Conservation (phyloP, 2,888 invertebrate species). For the Lithodes maja region DNA sequence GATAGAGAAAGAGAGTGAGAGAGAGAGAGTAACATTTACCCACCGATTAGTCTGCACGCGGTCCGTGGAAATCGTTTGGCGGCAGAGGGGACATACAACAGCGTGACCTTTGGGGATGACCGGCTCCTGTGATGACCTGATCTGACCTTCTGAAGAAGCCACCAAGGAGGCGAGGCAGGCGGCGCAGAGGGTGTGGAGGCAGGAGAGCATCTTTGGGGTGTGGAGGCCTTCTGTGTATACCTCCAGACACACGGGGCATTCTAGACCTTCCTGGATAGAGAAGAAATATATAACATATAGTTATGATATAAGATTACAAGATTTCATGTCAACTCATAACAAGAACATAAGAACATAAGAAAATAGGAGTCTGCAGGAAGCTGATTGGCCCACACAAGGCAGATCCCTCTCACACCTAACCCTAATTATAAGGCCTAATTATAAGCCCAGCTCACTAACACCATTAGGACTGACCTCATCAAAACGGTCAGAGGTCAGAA, state of each 20-base stretch:
- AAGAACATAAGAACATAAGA: no score
- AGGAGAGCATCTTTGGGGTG: constrained; percentile 52
- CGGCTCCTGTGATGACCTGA: neutral
- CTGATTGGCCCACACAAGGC: no score
- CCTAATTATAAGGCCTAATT: no score
- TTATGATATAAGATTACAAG: neutral
- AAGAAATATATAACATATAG: neutral
- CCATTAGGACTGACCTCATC: no score
- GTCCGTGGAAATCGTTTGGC: neutral
- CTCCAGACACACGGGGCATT: constrained; percentile 57
- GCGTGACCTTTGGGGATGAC: neutral
- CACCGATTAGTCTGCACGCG: neutral
- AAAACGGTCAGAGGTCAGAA: no score
- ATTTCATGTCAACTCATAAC: no score
- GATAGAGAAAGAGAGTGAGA: no score
- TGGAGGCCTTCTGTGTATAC: constrained; percentile 28
- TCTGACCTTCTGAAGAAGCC: neutral
- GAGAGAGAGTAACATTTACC: no score
- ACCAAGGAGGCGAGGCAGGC: constrained; percentile 30
- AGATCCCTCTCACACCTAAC: no score
- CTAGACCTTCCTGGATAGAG: constrained; percentile 14
- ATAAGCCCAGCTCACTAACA: no score
- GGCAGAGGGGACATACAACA: neutral
- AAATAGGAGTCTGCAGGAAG: no score
- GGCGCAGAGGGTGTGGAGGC: constrained; percentile 51